Percentiles rank a stretch among this genome's conserved stretches.
These are phyloP conservation scores for Rotaria macrura DNA, from an alignment of 2,888 invertebrate species.

Conservation along the genomic window DNA sequence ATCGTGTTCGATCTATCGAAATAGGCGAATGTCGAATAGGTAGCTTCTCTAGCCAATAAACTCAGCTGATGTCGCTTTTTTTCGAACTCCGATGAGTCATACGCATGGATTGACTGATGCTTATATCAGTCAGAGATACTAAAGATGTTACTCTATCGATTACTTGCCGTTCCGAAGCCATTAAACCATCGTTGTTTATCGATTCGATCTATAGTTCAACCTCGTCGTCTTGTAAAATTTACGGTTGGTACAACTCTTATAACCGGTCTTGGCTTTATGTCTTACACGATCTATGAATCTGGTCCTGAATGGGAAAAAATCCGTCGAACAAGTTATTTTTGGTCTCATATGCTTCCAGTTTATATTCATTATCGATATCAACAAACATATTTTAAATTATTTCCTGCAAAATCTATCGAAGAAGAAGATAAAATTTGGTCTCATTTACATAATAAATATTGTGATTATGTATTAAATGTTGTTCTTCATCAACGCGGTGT, in stretches of 20 bases:
- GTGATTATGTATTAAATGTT: conserved; percentile 3
- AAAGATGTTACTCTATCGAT: background rate
- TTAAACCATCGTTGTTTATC: background rate
- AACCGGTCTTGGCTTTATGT: background rate
- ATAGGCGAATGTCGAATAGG: background rate
- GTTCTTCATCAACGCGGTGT: background rate
- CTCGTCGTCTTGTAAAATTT: background rate
- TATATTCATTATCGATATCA: conserved; percentile 16
- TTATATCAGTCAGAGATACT: too few species aligned
- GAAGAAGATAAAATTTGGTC: background rate
- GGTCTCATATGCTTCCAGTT: background rate
- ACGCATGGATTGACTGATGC: background rate
- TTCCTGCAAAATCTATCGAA: background rate
- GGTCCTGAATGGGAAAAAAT: background rate
- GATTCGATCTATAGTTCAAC: background rate
- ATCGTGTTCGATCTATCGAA: too few species aligned
- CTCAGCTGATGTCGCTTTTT: background rate
- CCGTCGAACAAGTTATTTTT: conserved; percentile 11
- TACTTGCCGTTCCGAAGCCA: background rate
- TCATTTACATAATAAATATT: conserved; percentile 8
- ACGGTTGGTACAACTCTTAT: background rate
- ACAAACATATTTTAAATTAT: background rate
- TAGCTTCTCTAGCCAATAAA: background rate
- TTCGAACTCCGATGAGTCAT: background rate
- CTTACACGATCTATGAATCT: background rate